phyloP scores from a whole-genome alignment of 2,113 vertebrate species.

The Pelodiscus sinensis region DNA sequence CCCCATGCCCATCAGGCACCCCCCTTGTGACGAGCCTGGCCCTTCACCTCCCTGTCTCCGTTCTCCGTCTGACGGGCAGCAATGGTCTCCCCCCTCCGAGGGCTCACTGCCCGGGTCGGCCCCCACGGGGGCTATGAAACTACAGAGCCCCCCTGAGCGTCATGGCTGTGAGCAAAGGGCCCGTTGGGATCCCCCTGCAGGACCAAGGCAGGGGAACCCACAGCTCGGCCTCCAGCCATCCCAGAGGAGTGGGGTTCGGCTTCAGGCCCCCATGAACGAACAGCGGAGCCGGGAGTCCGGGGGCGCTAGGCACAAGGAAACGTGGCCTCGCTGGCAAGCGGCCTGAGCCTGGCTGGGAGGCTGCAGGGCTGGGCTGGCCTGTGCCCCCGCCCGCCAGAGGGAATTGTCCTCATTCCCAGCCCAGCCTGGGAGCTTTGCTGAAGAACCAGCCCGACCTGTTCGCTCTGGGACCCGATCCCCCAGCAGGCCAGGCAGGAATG shows the following conservation, averaged over 20 bases:
- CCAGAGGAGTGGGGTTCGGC: background rate
- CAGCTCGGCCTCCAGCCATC: background rate
- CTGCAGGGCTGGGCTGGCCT: background rate
- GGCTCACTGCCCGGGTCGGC: background rate
- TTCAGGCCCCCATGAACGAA: background rate
- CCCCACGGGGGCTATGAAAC: no score
- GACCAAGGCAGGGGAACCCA: no score
- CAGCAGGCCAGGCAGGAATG: background rate
- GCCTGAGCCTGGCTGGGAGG: background rate
- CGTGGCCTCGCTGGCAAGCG: background rate
- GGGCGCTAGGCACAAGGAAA: background rate
- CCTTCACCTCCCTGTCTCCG: background rate
- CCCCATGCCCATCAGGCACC: background rate
- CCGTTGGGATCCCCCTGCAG: background rate
- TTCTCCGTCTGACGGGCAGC: background rate
- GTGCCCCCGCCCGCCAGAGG: background rate
- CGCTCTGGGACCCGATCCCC: background rate
- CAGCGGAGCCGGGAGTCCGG: background rate
- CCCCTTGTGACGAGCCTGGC: background rate
- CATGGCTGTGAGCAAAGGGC: background rate
- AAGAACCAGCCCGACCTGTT: constrained; percentile 48
- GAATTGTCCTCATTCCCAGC: background rate
- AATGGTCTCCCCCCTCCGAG: background rate
- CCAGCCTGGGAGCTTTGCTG: background rate
- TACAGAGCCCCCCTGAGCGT: background rate